Percentiles rank a stretch among this genome's conserved stretches.
These are phyloP conservation scores for Hapalemur alaotrensis DNA, from an alignment of 2,797 vertebrate genomes.

Conservation along the genomic window DNA sequence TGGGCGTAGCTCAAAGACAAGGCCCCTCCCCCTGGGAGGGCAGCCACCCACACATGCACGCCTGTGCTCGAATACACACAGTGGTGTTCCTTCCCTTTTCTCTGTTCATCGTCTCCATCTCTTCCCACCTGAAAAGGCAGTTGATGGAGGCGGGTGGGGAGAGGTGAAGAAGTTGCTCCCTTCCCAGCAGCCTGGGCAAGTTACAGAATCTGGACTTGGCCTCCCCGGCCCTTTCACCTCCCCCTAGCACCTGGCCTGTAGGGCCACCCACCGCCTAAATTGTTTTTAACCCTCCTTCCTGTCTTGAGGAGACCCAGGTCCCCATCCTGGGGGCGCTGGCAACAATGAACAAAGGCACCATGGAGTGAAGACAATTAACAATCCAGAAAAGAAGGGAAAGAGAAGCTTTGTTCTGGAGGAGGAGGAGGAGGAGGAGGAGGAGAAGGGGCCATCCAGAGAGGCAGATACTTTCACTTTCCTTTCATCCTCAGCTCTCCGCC, in stretches of 20 bases:
- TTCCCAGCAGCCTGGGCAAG: neutral
- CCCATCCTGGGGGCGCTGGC: conserved; percentile 69
- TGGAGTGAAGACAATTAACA: conserved; percentile 81
- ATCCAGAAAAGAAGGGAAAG: conserved; percentile 80
- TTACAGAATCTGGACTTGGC: neutral
- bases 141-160: neutral
- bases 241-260: neutral
- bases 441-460: conserved; percentile 65
- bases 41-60: accelerated
- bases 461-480: conserved; percentile 82
- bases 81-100: neutral
- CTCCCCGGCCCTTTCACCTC: neutral
- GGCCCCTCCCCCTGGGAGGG: neutral
- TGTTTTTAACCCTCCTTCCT: conserved; percentile 48
- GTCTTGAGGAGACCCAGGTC: conserved; percentile 67
- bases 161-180: neutral
- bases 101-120: neutral
- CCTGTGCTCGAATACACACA: neutral
- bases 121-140: conserved; percentile 12
- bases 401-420: conserved; percentile 81
- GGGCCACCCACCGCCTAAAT: conserved; percentile 26
- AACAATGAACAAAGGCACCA: conserved; percentile 79
- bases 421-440: neutral
- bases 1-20: neutral
- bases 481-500: conserved; percentile 39